Base-by-base conservation (phyloP, 2,888 invertebrate species). In the Lasioglossum calceatum region DNA sequence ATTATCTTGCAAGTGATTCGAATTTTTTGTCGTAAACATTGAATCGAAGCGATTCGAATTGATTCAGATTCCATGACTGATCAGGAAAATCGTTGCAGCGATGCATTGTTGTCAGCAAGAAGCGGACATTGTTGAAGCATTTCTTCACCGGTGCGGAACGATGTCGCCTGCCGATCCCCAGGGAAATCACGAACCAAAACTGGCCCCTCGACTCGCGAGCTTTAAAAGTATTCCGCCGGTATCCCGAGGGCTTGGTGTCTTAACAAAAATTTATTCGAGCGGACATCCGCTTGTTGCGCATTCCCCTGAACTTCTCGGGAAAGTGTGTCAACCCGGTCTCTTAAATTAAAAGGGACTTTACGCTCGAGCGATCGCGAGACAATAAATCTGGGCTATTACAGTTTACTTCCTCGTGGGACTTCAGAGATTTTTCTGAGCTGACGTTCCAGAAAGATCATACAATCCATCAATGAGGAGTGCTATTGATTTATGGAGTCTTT, bases 151-250 rank as follows among this genome's bases (percentile, higher is more conserved):
- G 39, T 39, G 23, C 4, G 70, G 4, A 36, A 39, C 36, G 14
- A 23, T 23, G 39, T 39, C 36, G 19, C 1, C 23, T 39, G 23
- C 1, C 10, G 39, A 23, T 23, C 39, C 70, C 7, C 70, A 0
- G 70, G 70, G 70, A 42, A 70, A 70, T 70, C n/a, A 70, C 39
- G n/a, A n/a, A 36, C n/a, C n/a, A 23, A 70, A 70, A 70, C 70
- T 70, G 39, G 23, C n/a, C 70, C 23, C 5, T n/a, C 23, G 70
- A 42, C 70, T 4, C 4, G 39, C 39, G 39, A 12, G 39, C 70
- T 39, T 70, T 39, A 70, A 12, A 54, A 70, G 39, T 42, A 70
- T 36, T 4, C 36, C 39, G 12, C 39, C 10, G 23, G 70, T 44
- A 12, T 42, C 70, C 23, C n/a, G 12, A 1, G 70, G n/a, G 70